These are phyloP conservation scores for Napeogenes sylphis DNA, from an alignment of 2,888 invertebrate species.

Conservation along the genomic window DNA sequence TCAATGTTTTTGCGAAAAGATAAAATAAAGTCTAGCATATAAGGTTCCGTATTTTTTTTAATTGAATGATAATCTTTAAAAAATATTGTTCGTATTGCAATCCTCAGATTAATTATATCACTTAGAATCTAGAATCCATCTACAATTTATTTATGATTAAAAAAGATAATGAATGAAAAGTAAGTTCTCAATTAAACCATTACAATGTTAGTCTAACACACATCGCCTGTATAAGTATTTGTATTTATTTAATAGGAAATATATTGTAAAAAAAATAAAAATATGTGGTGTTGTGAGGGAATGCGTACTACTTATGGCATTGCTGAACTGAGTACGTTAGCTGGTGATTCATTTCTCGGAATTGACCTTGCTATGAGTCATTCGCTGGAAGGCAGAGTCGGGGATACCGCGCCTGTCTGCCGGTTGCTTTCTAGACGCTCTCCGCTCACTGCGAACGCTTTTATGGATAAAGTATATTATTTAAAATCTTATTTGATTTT, in stretches of 20 bases:
- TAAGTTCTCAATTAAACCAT: too few species aligned
- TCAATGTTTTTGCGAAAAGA: too few species aligned
- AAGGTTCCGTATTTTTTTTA: too few species aligned
- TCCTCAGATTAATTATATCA: too few species aligned
- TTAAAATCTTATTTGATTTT: constrained; percentile 40
- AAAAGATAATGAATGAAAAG: too few species aligned
- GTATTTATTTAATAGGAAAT: neutral
- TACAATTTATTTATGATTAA: too few species aligned
- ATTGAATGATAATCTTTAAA: too few species aligned
- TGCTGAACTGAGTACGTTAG: constrained; percentile 72
- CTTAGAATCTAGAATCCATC: too few species aligned
- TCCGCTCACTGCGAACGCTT: constrained; percentile 57
- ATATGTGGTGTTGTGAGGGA: constrained; percentile 56
- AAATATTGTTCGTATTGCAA: too few species aligned
- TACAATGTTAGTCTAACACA: too few species aligned
- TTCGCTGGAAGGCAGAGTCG: constrained; percentile 77
- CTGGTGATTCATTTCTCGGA: constrained; percentile 79
- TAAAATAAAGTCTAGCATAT: too few species aligned
- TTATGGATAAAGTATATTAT: constrained; percentile 45
- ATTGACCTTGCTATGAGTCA: constrained; percentile 80
- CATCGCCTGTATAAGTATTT: too few species aligned
- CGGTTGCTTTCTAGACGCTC: constrained; percentile 71
- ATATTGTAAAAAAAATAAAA: constrained; percentile 36
- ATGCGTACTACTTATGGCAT: constrained; percentile 69
- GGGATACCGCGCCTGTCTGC: constrained; percentile 79